Percentiles rank a stretch among this genome's conserved stretches.
These are phyloP conservation scores for Sarcophilus harrisii DNA, from an alignment of 2,797 vertebrate genomes.

Conservation along the genomic window DNA sequence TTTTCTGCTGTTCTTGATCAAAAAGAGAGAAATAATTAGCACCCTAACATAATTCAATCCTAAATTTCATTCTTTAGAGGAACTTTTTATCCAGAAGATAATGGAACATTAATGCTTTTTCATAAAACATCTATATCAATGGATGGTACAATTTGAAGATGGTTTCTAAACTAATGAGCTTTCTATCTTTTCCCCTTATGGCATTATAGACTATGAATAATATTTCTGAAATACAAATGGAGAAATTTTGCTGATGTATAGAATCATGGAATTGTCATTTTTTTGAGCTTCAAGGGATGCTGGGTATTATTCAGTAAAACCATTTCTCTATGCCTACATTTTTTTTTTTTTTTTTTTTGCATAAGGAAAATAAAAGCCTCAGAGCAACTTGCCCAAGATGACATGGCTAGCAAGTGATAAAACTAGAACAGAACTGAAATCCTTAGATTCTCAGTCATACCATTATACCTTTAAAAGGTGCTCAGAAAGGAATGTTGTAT, in stretches of 20 bases:
- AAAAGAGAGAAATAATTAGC: conserved; percentile 31
- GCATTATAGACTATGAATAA: conserved; percentile 52
- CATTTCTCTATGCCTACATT: neutral
- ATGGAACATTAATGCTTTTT: conserved; percentile 69
- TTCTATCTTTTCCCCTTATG: conserved; percentile 63
- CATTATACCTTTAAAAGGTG: neutral
- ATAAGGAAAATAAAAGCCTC: neutral
- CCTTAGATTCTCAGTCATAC: neutral
- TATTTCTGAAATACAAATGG: conserved; percentile 27
- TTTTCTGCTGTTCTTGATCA: conserved; percentile 36
- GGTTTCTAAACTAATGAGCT: conserved; percentile 71
- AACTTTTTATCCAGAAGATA: conserved; percentile 64
- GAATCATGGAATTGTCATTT: conserved; percentile 41
- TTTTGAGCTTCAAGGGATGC: neutral
- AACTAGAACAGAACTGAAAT: neutral
- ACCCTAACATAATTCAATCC: conserved; percentile 60
- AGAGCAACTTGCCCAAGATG: neutral
- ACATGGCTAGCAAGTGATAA: neutral
- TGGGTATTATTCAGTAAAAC: neutral
- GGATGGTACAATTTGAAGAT: conserved; percentile 59
- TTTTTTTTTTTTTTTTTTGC: neutral
- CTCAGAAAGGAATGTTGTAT: neutral
- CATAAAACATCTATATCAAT: conserved; percentile 64
- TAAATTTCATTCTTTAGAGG: conserved; percentile 64
- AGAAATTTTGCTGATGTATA: conserved; percentile 10